A percentile compares a stretch with the other conserved stretches of the same genome.
These are phyloP conservation scores for Apeltes quadracus DNA, from an alignment of 2,113 vertebrate species.

Conservation along the genomic window DNA sequence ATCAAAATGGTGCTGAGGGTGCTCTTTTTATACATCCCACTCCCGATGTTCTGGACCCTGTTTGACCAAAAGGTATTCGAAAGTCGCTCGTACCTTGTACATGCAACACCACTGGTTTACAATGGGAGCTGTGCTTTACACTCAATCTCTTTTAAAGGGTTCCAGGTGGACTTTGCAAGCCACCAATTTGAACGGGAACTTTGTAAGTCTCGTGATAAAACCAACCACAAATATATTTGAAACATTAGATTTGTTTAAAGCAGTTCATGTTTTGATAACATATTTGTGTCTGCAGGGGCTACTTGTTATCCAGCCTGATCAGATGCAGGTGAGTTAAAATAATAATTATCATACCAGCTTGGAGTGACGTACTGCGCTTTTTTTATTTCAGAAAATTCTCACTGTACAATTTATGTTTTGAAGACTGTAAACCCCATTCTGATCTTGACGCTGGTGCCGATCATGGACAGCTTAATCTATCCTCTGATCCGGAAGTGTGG, in stretches of 20 bases:
- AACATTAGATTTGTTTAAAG: not conserved
- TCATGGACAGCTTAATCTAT: conserved; percentile 86
- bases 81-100: not conserved
- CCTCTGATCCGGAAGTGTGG: conserved; percentile 91
- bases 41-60: conserved; percentile 98
- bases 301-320: conserved; percentile 89
- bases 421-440: conserved; percentile 93
- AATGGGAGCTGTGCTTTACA: conserved; percentile 2
- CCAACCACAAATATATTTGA: not conserved
- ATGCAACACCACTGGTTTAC: not conserved
- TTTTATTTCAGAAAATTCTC: conserved; percentile 1
- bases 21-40: conserved; percentile 92
- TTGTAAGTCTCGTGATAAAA: conserved; percentile 83
- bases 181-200: conserved; percentile 88
- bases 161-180: conserved; percentile 97
- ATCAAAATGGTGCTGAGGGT: conserved; percentile 93
- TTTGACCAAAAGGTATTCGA: conserved; percentile 95
- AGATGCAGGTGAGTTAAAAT: conserved; percentile 89
- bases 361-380: not conserved
- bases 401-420: conserved; percentile 17
- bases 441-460: conserved; percentile 90
- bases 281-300: conserved; percentile 78
- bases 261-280: conserved; percentile 5
- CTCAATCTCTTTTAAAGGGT: conserved; percentile 77
- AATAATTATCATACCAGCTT: not conserved